Conservation (phyloP, 2,113 vertebrate species). For the Stegostoma tigrinum region DNA sequence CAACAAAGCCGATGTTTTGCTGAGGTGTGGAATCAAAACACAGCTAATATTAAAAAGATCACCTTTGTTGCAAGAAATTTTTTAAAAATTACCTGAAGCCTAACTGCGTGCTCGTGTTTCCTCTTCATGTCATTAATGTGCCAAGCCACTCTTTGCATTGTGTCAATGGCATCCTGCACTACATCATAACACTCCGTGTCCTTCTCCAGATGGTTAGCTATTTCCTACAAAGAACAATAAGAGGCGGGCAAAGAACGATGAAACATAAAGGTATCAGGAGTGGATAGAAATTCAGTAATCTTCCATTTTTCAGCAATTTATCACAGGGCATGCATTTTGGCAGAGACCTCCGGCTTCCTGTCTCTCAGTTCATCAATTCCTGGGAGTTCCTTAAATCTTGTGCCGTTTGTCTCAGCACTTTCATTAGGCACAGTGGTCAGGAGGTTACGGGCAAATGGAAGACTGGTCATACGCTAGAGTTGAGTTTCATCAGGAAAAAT, state of each 20-base stretch:
- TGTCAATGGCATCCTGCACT: constrained; percentile 94
- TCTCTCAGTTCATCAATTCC: neutral
- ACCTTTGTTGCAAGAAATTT: neutral
- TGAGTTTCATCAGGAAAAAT: neutral
- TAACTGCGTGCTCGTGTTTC: constrained; percentile 86
- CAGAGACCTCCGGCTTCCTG: neutral
- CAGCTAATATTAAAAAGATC: neutral
- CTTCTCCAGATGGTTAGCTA: constrained; percentile 92
- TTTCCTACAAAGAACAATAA: constrained; percentile 66
- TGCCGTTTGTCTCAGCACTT: neutral
- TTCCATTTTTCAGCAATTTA: neutral
- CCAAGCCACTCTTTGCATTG: constrained; percentile 97
- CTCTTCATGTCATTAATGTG: constrained; percentile 99
- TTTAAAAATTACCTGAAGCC: constrained; percentile 70
- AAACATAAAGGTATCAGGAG: neutral
- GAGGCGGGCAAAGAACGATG: neutral
- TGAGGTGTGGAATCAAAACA: neutral
- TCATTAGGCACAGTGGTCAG: too few relatives aligned
- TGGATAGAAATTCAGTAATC: neutral
- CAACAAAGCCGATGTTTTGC: neutral
- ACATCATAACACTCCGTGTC: constrained; percentile 87
- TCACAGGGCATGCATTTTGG: neutral
- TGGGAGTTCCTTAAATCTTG: neutral
- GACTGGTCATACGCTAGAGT: neutral
- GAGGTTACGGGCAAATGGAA: too few relatives aligned